phyloP scores from a whole-genome alignment of 2,888 invertebrate species.

The Cetonia aurata region DNA sequence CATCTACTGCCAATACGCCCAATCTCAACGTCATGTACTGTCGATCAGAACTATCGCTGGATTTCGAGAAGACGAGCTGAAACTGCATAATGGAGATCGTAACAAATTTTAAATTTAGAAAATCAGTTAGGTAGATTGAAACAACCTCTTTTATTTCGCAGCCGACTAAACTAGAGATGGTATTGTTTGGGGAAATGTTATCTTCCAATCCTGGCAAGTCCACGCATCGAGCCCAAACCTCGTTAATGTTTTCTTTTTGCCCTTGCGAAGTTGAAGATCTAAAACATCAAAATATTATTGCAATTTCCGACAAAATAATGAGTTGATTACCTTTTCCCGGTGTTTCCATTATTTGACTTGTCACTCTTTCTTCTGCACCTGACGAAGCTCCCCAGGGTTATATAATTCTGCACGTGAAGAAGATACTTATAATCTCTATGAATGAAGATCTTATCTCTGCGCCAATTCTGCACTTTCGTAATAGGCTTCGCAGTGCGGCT shows the following conservation, averaged over 20 bases:
- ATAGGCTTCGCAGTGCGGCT: conserved; percentile 62
- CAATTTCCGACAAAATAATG: conserved; percentile 7
- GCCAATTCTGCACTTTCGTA: conserved; percentile 55
- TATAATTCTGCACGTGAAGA: conserved; percentile 49
- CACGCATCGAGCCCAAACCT: conserved; percentile 80
- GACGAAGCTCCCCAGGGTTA: conserved; percentile 49
- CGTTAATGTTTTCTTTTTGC: conserved; percentile 65
- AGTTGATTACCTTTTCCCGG: conserved; percentile 46
- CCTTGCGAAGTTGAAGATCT: conserved; percentile 18
- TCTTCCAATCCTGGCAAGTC: conserved; percentile 87
- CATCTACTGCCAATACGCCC: conserved; percentile 78
- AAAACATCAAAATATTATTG: background rate
- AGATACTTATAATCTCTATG: conserved; percentile 47
- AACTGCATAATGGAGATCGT: conserved; percentile 66
- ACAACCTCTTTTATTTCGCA: conserved; percentile 79
- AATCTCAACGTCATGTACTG: conserved; percentile 82
- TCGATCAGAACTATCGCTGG: conserved; percentile 75
- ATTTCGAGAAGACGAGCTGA: conserved; percentile 75
- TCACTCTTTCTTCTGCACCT: conserved; percentile 49
- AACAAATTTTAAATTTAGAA: background rate
- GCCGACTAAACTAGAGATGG: conserved; percentile 77
- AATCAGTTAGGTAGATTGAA: conserved; percentile 6
- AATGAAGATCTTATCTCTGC: conserved; percentile 47
- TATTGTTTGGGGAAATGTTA: conserved; percentile 83
- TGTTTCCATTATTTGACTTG: conserved; percentile 42